Evolutionary conservation across 2,888 invertebrate genomes (phyloP), one percentile per base, ranked within the genome.

Genomic region (Xanthorhoe spadicearia): DNA sequence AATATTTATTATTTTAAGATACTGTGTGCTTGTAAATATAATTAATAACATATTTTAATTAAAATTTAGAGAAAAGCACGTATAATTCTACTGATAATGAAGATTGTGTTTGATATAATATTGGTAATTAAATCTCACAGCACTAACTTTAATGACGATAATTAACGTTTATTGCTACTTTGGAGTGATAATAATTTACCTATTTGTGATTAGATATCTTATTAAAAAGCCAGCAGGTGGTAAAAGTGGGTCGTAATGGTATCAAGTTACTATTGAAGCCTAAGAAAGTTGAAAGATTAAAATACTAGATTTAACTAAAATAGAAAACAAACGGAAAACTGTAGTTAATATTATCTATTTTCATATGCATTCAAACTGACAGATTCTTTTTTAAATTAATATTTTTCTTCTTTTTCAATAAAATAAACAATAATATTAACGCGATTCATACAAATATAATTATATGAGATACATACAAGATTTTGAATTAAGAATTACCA

Each of bases 71-170:
- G 23, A 23, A 51, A 51, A 51, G 13, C 9, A 51, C 19, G 23
- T 51, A 61, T 61, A 2, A 10, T 53, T 54, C 54, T 48, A 18
- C 43, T 54, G 48, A 9, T 18, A 54, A 59, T 59, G 58, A 59
- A 38, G 23, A 48, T 58, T 8, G 49, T 17, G 13, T 53, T 58
- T 35, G 28, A 51, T 49, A 19, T 6, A 32, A 28, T 28, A 55
- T 51, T n/a, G n/a, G n/a, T 58, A 53, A 64, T 64, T 64, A 57
- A 64, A 64, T 17, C 52, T 66, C 46, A 60, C 55, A 59, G 52
- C 18, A 23, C 43, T 64, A 63, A 52, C 35, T 53, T 61, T 69
- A 48, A 65, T 49, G 18, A 52, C 46, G 43, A 32, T 54, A 52
- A 55, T 57, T 58, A 65, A 50, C 18, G 49, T 60, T 65, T 52